Base-by-base conservation (phyloP, 2,888 invertebrate species). In the Peribatodes rhomboidaria region DNA sequence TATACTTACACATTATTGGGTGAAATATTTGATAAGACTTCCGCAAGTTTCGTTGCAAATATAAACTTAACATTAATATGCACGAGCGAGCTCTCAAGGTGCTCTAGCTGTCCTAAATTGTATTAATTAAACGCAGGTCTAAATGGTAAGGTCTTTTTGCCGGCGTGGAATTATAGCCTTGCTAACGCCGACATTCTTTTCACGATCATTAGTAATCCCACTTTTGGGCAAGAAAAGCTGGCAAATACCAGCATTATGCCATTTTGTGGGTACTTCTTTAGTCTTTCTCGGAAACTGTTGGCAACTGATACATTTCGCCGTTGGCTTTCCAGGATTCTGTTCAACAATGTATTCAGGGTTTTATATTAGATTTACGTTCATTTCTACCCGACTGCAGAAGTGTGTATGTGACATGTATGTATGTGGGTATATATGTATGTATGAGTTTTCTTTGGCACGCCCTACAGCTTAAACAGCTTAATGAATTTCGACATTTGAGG, bases 21-120 rank as follows among this genome's bases (percentile, higher is more conserved):
- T n/a, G 2, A 41, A 41, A 10, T 41, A 10, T 0, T 18, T 41
- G 14, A 8, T 14, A 27, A 47, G 14, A 31, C 27, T 27, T 47
- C 31, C 14, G 27, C 27, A 47, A 46, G 3, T 35, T 35, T 50
- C 20, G 20, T 20, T 37, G 8, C 13, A 8, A 10, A n/a, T 16
- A 0, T 14, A 3, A 33, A 20, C 8, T 50, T 33, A 1, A 14
- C 39, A 59, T 57, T 60, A 64, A 44, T 54, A 55, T 60, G 14
- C 44, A 37, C 20, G 42, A 14, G 16, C 50, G 2, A 59, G 53
- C 41, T 58, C 54, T 63, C 63, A 68, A 68, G 56, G 61, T 62
- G 61, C 49, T 50, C 61, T 47, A 41, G 47, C 49, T 44, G 59
- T 16, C 41, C 59, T 52, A 53, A 60, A 52, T 37, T 37, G 59